These are phyloP conservation scores for Clarias fuscus DNA, from an alignment of 2,797 vertebrate genomes.

Conservation along the genomic window DNA sequence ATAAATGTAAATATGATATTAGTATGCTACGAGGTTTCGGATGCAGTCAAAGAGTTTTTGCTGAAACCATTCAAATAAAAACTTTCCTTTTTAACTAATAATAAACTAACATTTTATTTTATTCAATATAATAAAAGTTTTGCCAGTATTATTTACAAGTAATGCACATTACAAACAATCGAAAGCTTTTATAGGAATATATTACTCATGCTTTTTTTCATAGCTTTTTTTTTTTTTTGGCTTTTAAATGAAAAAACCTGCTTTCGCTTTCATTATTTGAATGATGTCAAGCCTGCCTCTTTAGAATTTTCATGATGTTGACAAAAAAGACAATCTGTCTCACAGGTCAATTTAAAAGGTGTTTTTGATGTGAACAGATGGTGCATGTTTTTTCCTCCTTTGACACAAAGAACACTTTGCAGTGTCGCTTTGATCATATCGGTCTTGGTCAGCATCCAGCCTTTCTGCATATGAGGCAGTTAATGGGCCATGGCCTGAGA, in stretches of 20 bases:
- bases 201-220: neutral
- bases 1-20: neutral
- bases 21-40: neutral
- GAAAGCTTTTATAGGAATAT: neutral
- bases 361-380: constrained; percentile 31
- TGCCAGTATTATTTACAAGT: neutral
- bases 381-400: constrained; percentile 10
- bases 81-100: neutral
- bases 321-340: neutral
- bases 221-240: neutral
- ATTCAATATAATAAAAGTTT: neutral
- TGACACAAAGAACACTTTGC: constrained; percentile 11
- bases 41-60: neutral
- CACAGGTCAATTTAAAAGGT: constrained; percentile 15
- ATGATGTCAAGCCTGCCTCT: neutral
- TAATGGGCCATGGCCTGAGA: constrained; percentile 11
- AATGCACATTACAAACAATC: neutral
- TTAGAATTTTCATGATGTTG: neutral
- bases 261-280: neutral
- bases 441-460: neutral
- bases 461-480: constrained; percentile 16
- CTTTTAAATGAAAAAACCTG: neutral
- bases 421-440: constrained; percentile 31
- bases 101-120: too few species aligned
- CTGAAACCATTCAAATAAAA: neutral